Percentiles rank a stretch among this genome's conserved stretches.
Evolutionary conservation across 2,113 vertebrate genomes (phyloP).

Genomic region (Rousettus leschenaultii): DNA sequence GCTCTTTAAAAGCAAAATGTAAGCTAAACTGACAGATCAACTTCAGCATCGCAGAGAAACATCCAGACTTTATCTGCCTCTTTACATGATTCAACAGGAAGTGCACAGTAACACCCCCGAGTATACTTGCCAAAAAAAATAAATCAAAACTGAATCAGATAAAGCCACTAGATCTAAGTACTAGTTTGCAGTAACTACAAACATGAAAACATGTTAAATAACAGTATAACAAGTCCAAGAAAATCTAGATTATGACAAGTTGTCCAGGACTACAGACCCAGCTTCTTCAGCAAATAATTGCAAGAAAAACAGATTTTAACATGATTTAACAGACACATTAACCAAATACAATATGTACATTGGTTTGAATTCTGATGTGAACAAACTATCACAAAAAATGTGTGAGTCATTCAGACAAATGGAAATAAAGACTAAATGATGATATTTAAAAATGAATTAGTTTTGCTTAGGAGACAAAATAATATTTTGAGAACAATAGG

Average conservation of each 20-base stretch:
- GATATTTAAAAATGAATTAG: background rate
- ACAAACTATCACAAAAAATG: background rate
- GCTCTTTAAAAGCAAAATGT: background rate
- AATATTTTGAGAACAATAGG: background rate
- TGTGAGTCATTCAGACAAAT: background rate
- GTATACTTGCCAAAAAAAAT: background rate
- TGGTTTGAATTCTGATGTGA: constrained; percentile 19
- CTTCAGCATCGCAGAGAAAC: background rate
- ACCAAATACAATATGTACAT: background rate
- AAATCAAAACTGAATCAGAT: background rate
- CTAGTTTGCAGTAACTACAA: constrained; percentile 17
- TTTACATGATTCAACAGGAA: constrained; percentile 38
- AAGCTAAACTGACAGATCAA: background rate
- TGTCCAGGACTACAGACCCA: background rate
- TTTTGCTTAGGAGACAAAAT: background rate
- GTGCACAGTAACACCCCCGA: background rate
- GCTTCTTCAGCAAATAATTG: background rate
- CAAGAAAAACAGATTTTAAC: background rate
- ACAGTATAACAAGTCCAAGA: background rate
- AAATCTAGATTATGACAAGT: background rate
- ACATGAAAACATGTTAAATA: background rate
- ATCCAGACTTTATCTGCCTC: background rate
- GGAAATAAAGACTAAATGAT: background rate
- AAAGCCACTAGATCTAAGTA: background rate
- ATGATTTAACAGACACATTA: background rate